A percentile compares a stretch with the other conserved stretches of the same genome.
phyloP scores from a whole-genome alignment of 2,113 vertebrate genomes.

The Ophiodon elongatus region DNA sequence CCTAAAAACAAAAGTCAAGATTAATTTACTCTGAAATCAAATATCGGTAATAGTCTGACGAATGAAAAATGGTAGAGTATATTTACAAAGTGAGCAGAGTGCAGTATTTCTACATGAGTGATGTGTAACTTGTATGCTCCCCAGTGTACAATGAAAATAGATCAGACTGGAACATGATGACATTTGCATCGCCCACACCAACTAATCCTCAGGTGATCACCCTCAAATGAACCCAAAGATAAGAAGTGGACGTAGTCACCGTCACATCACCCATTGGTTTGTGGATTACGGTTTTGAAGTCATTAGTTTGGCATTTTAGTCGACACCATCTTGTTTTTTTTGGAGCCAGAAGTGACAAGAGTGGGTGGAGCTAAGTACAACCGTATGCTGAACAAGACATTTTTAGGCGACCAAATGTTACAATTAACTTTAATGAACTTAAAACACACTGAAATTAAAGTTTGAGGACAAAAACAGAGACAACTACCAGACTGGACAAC shows the following conservation, averaged over 20 bases:
- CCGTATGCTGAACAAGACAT: not conserved
- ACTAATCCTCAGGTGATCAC: not conserved
- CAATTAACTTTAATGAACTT: too few species aligned
- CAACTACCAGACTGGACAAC: too few species aligned
- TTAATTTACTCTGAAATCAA: not conserved
- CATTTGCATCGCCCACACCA: not conserved
- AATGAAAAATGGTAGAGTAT: not conserved
- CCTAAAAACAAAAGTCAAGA: conserved; percentile 17
- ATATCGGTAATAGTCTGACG: not conserved
- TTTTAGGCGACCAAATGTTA: too few species aligned
- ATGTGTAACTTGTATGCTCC: not conserved
- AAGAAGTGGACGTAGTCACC: not conserved
- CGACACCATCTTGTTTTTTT: not conserved
- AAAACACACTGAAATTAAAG: too few species aligned
- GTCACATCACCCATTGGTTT: not conserved
- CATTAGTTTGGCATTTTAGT: not conserved
- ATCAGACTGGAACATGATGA: not conserved
- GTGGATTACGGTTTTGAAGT: not conserved
- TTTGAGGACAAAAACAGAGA: not conserved
- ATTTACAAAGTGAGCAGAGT: not conserved
- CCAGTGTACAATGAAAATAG: not conserved
- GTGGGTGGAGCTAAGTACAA: not conserved
- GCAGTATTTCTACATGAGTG: not conserved
- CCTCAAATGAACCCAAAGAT: not conserved
- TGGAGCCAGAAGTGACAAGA: not conserved